Evolutionary conservation across 2,113 vertebrate genomes (phyloP).

Genomic region (Dipodomys spectabilis): DNA sequence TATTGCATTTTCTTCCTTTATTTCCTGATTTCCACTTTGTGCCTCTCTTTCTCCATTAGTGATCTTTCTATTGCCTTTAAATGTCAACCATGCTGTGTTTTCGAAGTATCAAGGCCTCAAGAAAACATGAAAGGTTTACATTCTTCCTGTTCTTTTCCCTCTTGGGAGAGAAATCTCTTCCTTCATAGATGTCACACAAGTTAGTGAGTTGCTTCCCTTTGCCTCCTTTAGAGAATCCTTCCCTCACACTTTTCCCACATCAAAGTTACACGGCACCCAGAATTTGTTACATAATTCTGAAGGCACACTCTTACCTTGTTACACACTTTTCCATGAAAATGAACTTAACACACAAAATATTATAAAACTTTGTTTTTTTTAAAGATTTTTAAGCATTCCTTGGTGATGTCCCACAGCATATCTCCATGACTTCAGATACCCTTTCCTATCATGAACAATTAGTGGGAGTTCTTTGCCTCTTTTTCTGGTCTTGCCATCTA

Average conservation of each 20-base stretch:
- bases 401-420: neutral
- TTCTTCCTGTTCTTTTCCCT: neutral
- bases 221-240: neutral
- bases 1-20: neutral
- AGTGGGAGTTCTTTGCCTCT: neutral
- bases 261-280: neutral
- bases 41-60: constrained; percentile 21
- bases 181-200: neutral
- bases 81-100: constrained; percentile 62
- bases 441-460: neutral
- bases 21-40: neutral
- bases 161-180: neutral
- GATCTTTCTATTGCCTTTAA: constrained; percentile 68
- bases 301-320: neutral
- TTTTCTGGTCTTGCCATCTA: neutral
- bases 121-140: constrained; percentile 34
- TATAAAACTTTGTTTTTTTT: neutral
- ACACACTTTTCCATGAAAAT: neutral
- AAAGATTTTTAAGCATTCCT: neutral
- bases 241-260: neutral
- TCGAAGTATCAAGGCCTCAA: constrained; percentile 51
- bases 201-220: neutral
- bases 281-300: neutral
- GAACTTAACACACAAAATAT: neutral
- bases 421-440: neutral